phyloP scores from a whole-genome alignment of 2,888 invertebrate species.

The Chaetoderma sp. region DNA sequence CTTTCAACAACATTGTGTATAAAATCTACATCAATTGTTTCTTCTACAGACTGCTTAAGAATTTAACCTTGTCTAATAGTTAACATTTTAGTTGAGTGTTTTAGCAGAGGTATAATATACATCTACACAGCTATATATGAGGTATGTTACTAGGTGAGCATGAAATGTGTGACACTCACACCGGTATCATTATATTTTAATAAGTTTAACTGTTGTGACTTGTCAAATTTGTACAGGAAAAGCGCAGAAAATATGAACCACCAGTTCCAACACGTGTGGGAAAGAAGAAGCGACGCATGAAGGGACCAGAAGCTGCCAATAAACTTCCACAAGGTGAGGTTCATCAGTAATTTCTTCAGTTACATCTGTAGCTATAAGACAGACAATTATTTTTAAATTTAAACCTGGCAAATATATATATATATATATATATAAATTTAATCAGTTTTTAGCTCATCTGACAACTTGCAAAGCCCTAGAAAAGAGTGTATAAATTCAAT shows the following conservation, averaged over 20 bases:
- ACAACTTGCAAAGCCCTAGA: neutral
- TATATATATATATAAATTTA: neutral
- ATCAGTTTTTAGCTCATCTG: neutral
- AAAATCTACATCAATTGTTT: too few relatives aligned
- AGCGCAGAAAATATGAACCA: slow-evolving; percentile 99
- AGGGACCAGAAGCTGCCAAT: slow-evolving; percentile 97
- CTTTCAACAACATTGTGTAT: too few relatives aligned
- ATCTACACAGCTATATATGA: too few relatives aligned
- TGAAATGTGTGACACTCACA: neutral
- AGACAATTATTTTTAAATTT: too few relatives aligned
- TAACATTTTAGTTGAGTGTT: too few relatives aligned
- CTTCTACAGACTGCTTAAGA: too few relatives aligned
- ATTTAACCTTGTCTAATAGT: too few relatives aligned
- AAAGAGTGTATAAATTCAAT: neutral
- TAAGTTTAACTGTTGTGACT: neutral
- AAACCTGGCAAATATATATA: neutral
- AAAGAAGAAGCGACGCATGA: slow-evolving; percentile 91
- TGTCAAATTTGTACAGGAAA: slow-evolving; percentile 44
- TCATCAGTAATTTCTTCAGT: neutral
- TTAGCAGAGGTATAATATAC: too few relatives aligned
- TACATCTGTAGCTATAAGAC: too few relatives aligned
- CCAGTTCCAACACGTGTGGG: slow-evolving; percentile 98
- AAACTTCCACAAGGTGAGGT: slow-evolving; percentile 85
- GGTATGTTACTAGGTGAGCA: too few relatives aligned
- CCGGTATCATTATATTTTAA: neutral